Conservation (phyloP, 2,113 vertebrate genomes). For the Oenanthe melanoleuca region DNA sequence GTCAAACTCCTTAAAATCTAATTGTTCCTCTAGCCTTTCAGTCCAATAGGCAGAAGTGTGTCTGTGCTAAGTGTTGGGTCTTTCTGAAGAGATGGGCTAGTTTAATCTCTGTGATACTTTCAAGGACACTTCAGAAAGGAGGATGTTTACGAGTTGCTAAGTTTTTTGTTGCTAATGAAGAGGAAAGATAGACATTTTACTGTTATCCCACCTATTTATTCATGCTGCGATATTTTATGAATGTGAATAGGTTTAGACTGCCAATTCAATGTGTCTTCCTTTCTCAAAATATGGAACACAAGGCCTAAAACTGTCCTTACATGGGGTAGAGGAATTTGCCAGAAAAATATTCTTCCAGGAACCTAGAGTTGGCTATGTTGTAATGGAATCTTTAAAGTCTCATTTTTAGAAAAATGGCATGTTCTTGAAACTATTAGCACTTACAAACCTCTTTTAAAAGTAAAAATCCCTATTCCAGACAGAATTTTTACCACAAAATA, state of each 20-base stretch:
- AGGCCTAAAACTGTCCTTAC: background rate
- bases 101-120: background rate
- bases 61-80: background rate
- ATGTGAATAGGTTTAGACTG: background rate
- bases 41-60: background rate
- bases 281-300: background rate
- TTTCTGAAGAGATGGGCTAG: background rate
- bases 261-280: background rate
- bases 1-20: constrained; percentile 12
- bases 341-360: background rate
- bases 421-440: background rate
- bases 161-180: background rate
- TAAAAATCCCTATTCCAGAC: background rate
- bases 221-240: background rate
- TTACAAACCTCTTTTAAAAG: background rate
- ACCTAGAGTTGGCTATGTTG: background rate
- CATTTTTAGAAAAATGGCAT: background rate
- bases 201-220: background rate
- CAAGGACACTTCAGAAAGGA: background rate
- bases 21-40: background rate
- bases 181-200: background rate
- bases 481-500: background rate
- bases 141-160: background rate
- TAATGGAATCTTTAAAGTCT: background rate
- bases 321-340: background rate